These are phyloP conservation scores for Cariama cristata DNA, from an alignment of 2,113 vertebrate genomes.

Conservation along the genomic window DNA sequence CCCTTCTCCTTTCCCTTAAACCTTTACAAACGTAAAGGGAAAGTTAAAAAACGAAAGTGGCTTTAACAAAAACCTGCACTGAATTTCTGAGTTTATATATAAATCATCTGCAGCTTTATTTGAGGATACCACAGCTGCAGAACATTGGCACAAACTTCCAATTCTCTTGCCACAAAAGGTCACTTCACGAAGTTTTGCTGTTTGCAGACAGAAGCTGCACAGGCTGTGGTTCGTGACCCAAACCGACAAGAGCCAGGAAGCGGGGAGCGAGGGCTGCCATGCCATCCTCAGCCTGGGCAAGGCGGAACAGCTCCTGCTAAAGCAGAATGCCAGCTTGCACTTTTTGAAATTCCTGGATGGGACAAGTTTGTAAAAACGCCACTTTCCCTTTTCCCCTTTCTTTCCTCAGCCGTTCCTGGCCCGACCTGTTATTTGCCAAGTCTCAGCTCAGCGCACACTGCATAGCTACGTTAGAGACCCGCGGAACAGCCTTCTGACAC, in stretches of 20 bases:
- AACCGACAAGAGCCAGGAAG: not conserved
- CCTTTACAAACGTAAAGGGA: not conserved
- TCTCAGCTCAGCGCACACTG: not conserved
- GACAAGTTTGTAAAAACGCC: not conserved
- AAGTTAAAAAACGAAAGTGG: not conserved
- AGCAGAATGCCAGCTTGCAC: not conserved
- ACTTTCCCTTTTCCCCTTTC: not conserved
- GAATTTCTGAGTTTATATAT: not conserved
- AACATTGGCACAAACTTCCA: not conserved
- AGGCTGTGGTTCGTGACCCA: not conserved
- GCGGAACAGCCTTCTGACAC: not conserved
- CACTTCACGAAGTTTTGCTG: not conserved
- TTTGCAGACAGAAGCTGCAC: not conserved
- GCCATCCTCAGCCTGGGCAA: not conserved
- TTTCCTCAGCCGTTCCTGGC: not conserved
- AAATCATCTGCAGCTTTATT: not conserved
- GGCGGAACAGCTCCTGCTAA: not conserved
- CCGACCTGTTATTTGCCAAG: not conserved
- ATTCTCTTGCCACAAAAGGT: not conserved
- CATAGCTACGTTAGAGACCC: not conserved
- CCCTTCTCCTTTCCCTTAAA: not conserved
- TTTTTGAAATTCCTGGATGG: not conserved
- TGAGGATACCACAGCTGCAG: not conserved
- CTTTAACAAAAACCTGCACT: not conserved
- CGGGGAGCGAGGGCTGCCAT: not conserved